phyloP scores from a whole-genome alignment of 2,113 vertebrate species.

The Nettapus auritus region DNA sequence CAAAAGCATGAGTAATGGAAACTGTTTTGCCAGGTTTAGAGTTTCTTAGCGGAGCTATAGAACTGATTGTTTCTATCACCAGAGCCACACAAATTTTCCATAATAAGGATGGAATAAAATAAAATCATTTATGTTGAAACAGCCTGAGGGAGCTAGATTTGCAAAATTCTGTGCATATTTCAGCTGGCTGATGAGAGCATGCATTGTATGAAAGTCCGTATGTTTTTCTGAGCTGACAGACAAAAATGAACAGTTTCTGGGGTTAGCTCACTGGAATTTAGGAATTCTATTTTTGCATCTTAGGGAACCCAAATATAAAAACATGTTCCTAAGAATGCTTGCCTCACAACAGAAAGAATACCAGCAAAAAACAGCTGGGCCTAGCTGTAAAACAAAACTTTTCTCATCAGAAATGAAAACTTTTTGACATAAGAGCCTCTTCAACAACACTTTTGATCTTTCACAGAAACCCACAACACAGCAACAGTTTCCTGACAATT shows the following conservation, averaged over 20 bases:
- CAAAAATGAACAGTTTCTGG: constrained; percentile 7
- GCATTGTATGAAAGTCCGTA: neutral
- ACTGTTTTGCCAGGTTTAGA: neutral
- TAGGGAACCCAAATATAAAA: neutral
- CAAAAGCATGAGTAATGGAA: neutral
- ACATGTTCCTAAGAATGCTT: neutral
- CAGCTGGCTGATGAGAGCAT: neutral
- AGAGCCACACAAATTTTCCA: neutral
- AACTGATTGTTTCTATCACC: neutral
- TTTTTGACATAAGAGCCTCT: neutral
- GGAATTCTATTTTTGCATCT: neutral
- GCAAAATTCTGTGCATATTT: constrained; percentile 19
- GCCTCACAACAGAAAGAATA: neutral
- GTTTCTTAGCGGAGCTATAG: neutral
- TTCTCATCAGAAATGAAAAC: neutral
- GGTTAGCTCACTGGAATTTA: neutral
- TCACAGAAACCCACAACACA: neutral
- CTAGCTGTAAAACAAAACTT: neutral
- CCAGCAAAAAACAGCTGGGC: neutral
- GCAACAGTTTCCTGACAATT: neutral
- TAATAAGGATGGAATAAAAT: neutral
- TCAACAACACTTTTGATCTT: neutral
- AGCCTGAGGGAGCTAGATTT: neutral
- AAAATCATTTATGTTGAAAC: neutral
- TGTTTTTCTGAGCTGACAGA: neutral